These are phyloP conservation scores for Drosophila putrida DNA, from an alignment of 2,888 invertebrate genomes.

Conservation along the genomic window DNA sequence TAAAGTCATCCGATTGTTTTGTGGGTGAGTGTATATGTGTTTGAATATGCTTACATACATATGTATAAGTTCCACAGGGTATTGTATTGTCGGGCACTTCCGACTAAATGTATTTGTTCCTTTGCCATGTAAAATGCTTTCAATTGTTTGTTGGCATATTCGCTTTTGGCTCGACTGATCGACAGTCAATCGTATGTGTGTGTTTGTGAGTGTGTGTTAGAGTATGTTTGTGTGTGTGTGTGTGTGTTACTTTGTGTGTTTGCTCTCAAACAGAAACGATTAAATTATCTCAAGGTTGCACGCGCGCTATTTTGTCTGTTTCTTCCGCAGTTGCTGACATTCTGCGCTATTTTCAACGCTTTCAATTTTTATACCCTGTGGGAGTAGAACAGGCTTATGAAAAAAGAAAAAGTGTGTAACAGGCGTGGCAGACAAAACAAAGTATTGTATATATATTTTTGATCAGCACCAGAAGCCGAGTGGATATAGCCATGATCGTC, in stretches of 20 bases:
- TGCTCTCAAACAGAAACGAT: constrained; percentile 71
- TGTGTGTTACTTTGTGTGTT: constrained; percentile 46
- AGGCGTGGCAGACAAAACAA: too few relatives aligned
- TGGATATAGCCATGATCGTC: too few relatives aligned
- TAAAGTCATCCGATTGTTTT: too few relatives aligned
- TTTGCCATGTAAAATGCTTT: constrained; percentile 58
- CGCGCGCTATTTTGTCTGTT: constrained; percentile 67
- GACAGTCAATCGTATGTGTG: constrained; percentile 34
- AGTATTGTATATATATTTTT: too few relatives aligned
- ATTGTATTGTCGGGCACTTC: not conserved
- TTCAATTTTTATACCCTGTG: constrained; percentile 4
- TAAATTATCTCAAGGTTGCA: constrained; percentile 79
- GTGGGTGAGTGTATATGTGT: too few relatives aligned
- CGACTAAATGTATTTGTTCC: not conserved
- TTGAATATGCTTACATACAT: too few relatives aligned
- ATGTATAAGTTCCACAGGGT: not conserved
- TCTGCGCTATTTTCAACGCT: constrained; percentile 48
- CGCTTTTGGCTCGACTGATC: constrained; percentile 55
- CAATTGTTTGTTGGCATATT: constrained; percentile 61
- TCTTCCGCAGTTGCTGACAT: constrained; percentile 31
- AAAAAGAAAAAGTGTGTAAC: too few relatives aligned
- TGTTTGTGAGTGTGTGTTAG: constrained; percentile 14
- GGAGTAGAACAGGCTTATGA: too few relatives aligned
- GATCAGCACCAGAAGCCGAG: too few relatives aligned
- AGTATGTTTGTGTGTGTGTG: constrained; percentile 17